These are phyloP conservation scores for Tenthredo scrophulariae DNA, from an alignment of 2,888 invertebrate species.

Conservation along the genomic window DNA sequence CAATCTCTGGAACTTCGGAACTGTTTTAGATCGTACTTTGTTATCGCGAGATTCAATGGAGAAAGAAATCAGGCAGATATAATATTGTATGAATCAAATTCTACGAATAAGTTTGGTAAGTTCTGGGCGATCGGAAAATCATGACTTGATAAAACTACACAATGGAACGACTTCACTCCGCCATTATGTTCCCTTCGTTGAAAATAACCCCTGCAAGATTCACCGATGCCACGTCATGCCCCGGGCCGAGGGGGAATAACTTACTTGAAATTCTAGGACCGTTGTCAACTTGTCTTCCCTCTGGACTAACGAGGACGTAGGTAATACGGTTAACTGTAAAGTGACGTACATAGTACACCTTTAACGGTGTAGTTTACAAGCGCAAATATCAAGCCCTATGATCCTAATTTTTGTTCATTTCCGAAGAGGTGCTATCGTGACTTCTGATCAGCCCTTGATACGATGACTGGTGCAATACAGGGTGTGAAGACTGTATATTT, in stretches of 20 bases:
- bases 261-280: conserved; percentile 48
- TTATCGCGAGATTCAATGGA: not conserved
- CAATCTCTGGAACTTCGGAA: too few species aligned
- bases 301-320: conserved; percentile 31
- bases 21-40: too few species aligned
- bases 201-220: conserved; percentile 13
- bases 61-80: not conserved
- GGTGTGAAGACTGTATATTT: not conserved
- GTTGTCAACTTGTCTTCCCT: conserved; percentile 49
- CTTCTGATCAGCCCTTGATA: not conserved
- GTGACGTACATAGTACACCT: not conserved
- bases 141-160: not conserved
- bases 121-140: not conserved
- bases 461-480: not conserved
- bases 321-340: conserved; percentile 44
- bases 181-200: not conserved
- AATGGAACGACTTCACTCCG: not conserved
- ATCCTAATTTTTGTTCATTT: not conserved
- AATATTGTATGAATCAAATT: not conserved
- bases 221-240: conserved; percentile 10
- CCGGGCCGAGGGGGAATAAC: conserved; percentile 6
- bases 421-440: not conserved
- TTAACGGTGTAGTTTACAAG: conserved; percentile 30
- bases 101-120: not conserved
- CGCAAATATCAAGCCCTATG: conserved; percentile 6